Evolutionary conservation across 1,140 invertebrate species (phyloP).

Genomic region (Asobara japonica): DNA sequence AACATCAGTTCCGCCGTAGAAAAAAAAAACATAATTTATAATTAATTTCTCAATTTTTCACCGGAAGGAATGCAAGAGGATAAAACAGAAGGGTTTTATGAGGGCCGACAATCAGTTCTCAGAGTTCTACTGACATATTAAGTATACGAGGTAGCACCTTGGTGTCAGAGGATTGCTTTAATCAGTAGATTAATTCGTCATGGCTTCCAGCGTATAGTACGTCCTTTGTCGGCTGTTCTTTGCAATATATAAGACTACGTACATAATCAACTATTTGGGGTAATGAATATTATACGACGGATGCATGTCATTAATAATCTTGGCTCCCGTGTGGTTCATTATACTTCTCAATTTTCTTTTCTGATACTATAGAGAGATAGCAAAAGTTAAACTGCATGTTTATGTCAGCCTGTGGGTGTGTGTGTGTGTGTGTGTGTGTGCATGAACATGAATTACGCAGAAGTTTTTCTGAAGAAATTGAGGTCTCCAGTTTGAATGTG

Average conservation of each 20-base stretch:
- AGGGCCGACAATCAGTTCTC: background rate
- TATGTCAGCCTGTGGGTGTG: no score
- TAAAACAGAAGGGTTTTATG: background rate
- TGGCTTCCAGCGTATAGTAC: constrained; percentile 59
- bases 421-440: no score
- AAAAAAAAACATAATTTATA: no score
- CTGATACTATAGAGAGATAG: no score
- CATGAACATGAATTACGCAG: no score
- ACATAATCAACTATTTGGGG: constrained; percentile 66
- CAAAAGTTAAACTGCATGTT: no score
- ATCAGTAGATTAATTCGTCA: constrained; percentile 67
- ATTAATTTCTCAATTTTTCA: no score
- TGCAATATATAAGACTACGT: constrained; percentile 46
- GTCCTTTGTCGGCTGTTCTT: constrained; percentile 59
- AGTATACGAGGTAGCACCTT: constrained; percentile 59
- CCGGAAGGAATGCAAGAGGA: background rate
- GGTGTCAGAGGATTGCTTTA: constrained; percentile 64
- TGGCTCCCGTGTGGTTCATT: constrained; percentile 49
- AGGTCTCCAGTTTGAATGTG: no score
- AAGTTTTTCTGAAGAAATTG: no score
- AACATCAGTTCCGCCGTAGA: no score
- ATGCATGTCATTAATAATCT: constrained; percentile 62
- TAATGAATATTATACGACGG: constrained; percentile 64
- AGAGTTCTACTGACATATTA: constrained; percentile 55
- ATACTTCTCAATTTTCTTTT: constrained; percentile 35